Evolutionary conservation across 92 coral and sea anemone genomes (phyloP), one percentile per base, ranked within the genome.

Genomic region (Blastomussa wellsi): DNA sequence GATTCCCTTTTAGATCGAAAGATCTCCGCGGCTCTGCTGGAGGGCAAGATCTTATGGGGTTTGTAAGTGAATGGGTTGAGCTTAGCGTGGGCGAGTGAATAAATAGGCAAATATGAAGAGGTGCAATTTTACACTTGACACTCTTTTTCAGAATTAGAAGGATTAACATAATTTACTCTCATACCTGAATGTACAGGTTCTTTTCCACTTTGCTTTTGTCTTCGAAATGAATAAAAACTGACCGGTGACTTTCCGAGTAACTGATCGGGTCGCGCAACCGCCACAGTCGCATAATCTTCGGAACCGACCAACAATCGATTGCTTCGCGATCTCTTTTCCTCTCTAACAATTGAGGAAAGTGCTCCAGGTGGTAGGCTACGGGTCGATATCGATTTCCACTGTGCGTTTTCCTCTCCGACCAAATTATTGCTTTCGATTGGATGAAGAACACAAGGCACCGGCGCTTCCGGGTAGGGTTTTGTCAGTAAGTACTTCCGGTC

Each of bases 401-500:
- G 83, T 24, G 74, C 47, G 64, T 82, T 88, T 31, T 82, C 91
- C 13, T 71, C 68, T n/a, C 74, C 89, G 57, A 49, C 39, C 41
- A 82, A n/a, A 52, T 83, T 87, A 51, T 90, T 91, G 71, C 90
- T 89, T 28, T 85, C 86, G 52, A 96, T 87, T 53, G 95, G 95
- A 79, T 93, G 91, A 26, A 96, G 94, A 19, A 96, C 89, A 79
- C 95, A 93, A 38, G 99, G 98, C 9, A 93, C 94, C 35, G 94
- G 95, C 55, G 95, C 92, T 85, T 94, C 98, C 32, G 93, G 94
- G 77, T 92, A 93, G 2, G 95, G 94, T 60, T 93, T 95, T 15
- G 92, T 89, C 24, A 96, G 91, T 36, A 96, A 86, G 79, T 88
- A 96, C 89, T 91, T 96, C 87, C 94, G 82, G 93, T 93, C 93